phyloP scores from a whole-genome alignment of 1,140 invertebrate genomes.

The Radopholus similis region DNA sequence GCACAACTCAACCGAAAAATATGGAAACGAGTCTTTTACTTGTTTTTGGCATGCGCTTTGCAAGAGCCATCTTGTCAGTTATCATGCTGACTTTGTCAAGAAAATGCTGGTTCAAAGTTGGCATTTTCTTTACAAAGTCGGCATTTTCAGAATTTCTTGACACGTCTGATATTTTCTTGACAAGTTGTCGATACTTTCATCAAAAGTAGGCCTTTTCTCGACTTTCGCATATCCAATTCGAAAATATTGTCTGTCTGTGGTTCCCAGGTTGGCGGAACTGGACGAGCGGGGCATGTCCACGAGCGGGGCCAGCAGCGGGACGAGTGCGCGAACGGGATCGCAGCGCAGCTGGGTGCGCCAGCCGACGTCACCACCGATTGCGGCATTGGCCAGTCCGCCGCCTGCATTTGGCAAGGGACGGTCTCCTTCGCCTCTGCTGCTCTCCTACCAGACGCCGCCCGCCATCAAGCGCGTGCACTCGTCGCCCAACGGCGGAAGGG shows the following conservation, averaged over 20 bases:
- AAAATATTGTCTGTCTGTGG: background rate
- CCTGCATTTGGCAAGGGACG: background rate
- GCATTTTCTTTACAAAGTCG: no score
- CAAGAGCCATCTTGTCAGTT: no score
- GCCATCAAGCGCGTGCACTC: background rate
- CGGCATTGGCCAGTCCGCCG: background rate
- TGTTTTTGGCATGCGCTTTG: no score
- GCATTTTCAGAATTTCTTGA: no score
- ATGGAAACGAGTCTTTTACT: no score
- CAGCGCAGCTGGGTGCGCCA: constrained; percentile 11
- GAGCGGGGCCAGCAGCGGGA: background rate
- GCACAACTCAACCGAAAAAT: no score
- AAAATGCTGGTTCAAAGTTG: no score
- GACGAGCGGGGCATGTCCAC: background rate
- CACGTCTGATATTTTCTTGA: no score
- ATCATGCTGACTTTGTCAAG: no score
- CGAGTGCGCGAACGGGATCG: background rate
- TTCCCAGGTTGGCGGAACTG: background rate
- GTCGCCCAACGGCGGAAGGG: background rate
- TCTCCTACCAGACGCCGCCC: background rate
- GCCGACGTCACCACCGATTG: background rate
- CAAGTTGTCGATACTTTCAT: no score
- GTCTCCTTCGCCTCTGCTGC: background rate
- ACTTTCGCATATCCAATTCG: background rate
- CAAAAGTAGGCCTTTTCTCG: no score